Conservation (phyloP, 1,140 invertebrate genomes). For the Drosophila santomea region DNA sequence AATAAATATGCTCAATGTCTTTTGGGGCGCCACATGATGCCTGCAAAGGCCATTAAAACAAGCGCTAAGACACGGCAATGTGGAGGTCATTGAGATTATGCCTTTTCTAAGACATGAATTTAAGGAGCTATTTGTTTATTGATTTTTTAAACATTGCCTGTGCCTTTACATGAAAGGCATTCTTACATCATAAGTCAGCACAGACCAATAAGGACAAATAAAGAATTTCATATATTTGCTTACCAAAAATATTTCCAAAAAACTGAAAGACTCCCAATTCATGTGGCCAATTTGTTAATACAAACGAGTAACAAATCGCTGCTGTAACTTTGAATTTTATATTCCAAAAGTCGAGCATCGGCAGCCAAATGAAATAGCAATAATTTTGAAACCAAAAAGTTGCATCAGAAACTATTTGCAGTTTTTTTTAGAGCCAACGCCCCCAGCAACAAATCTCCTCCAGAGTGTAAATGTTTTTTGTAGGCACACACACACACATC, state of each 20-base stretch:
- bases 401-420: conserved; percentile 18
- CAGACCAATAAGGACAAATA: too few relatives aligned
- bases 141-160: too few relatives aligned
- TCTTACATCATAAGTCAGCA: too few relatives aligned
- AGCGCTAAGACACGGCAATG: conserved; percentile 13
- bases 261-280: too few relatives aligned
- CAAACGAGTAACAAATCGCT: too few relatives aligned
- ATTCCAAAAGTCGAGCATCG: not conserved
- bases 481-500: conserved; percentile 56
- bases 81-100: conserved; percentile 21
- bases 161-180: too few relatives aligned
- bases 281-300: too few relatives aligned
- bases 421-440: not conserved
- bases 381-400: conserved; percentile 2
- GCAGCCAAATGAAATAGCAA: conserved; percentile 6
- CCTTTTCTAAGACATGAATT: too few relatives aligned
- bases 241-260: not conserved
- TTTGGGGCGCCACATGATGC: conserved; percentile 61
- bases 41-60: conserved; percentile 41
- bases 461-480: conserved; percentile 23
- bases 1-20: conserved; percentile 70
- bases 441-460: not conserved
- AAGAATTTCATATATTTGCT: too few relatives aligned
- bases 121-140: not conserved
- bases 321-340: too few relatives aligned